Evolutionary conservation across 1,140 invertebrate species (phyloP).

Genomic region (Ostrea edulis): DNA sequence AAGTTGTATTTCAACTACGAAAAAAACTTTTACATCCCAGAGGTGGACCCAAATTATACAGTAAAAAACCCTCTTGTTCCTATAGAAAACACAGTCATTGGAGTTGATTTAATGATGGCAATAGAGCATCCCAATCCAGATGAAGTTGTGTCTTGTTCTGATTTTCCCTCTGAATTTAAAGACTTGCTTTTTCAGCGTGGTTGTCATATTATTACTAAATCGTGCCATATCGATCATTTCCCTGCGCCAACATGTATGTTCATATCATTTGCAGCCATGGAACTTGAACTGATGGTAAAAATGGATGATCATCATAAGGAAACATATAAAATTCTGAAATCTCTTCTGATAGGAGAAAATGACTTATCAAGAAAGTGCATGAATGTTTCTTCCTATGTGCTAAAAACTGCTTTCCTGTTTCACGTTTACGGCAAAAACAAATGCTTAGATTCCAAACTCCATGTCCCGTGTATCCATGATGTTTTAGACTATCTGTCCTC

Average conservation of each 20-base stretch:
- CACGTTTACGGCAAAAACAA: not conserved
- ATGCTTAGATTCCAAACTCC: not conserved
- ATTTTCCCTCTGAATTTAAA: constrained; percentile 14
- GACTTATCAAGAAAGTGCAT: constrained; percentile 18
- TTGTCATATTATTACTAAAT: constrained; percentile 26
- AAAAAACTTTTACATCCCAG: not conserved
- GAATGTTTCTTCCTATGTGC: constrained; percentile 8
- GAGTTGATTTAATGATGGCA: constrained; percentile 36
- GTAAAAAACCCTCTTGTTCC: not conserved
- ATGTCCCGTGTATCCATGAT: not conserved
- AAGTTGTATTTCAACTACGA: not conserved
- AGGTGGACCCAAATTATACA: not conserved
- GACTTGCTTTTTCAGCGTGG: not conserved
- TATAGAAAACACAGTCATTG: not conserved
- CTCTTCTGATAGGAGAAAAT: not conserved
- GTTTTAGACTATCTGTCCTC: not conserved
- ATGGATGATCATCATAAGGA: not conserved
- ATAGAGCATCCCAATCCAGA: not conserved
- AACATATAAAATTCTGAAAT: constrained; percentile 34
- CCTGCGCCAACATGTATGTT: not conserved
- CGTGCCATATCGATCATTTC: not conserved
- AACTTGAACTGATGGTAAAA: constrained; percentile 5
- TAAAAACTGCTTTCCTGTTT: constrained; percentile 35
- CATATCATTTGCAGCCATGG: constrained; percentile 14
- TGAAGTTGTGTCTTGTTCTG: not conserved